phyloP scores from a whole-genome alignment of 92 coral and sea anemone genomes.

The Parazoanthus darwini region DNA sequence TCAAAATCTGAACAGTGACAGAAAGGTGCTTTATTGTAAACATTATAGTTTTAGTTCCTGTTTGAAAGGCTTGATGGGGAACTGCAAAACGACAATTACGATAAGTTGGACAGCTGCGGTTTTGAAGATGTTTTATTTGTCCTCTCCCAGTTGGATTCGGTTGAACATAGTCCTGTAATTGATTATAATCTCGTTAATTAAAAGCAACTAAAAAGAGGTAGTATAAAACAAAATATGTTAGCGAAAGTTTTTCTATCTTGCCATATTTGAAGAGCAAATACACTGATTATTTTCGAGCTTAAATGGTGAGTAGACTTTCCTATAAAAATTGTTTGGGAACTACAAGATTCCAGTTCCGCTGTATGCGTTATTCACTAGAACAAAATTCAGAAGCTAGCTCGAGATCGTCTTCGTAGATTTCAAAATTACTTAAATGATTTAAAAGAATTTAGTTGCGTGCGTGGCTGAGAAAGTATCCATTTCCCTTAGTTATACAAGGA shows the following conservation, averaged over 20 bases:
- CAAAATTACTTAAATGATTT: neutral
- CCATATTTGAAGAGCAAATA: neutral
- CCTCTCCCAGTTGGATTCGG: neutral
- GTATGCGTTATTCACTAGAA: neutral
- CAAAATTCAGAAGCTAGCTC: neutral
- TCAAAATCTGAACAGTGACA: neutral
- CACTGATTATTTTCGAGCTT: neutral
- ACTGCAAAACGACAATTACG: neutral
- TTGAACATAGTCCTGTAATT: neutral
- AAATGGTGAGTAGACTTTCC: neutral
- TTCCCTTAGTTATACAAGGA: neutral
- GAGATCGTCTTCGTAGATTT: neutral
- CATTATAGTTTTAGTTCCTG: neutral
- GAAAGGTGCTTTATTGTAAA: neutral
- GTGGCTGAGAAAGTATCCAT: neutral
- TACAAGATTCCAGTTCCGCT: neutral
- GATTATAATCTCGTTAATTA: neutral
- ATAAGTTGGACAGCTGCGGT: neutral
- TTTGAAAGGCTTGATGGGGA: neutral
- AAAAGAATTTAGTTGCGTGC: neutral
- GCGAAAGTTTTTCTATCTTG: neutral
- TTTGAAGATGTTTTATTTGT: neutral
- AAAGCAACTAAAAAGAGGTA: neutral
- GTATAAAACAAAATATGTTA: neutral
- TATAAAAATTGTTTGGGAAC: neutral